Conservation (phyloP, 2,113 vertebrate species). For the Bostrychus sinensis region DNA sequence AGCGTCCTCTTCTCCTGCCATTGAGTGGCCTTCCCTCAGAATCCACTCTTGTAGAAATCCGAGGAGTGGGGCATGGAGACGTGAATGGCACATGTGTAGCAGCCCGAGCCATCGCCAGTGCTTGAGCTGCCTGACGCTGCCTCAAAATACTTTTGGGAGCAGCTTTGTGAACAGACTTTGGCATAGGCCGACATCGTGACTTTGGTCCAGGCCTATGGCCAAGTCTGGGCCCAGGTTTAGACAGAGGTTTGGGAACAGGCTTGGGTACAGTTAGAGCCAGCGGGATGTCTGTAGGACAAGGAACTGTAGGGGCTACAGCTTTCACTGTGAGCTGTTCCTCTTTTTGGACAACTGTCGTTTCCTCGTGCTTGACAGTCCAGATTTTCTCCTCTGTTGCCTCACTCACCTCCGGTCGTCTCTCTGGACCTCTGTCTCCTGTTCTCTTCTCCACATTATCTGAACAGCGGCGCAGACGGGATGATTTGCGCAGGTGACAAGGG, state of each 20-base stretch:
- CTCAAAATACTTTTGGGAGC: slow-evolving; percentile 71
- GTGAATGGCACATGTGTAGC: slow-evolving; percentile 41
- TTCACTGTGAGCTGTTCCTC: slow-evolving; percentile 44
- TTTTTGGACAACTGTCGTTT: slow-evolving; percentile 43
- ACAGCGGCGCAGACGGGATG: slow-evolving; percentile 77
- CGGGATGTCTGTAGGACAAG: slow-evolving; percentile 51
- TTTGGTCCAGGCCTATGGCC: slow-evolving; percentile 72
- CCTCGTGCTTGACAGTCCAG: slow-evolving; percentile 69
- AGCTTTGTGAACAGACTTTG: slow-evolving; percentile 67
- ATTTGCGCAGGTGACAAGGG: slow-evolving; percentile 89
- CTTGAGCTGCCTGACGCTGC: slow-evolving; percentile 63
- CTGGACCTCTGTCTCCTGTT: slow-evolving; percentile 39
- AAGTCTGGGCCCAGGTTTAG: slow-evolving; percentile 67
- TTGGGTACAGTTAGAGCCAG: slow-evolving; percentile 60
- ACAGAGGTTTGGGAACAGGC: slow-evolving; percentile 53
- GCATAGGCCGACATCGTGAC: slow-evolving; percentile 58
- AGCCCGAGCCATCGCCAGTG: slow-evolving; percentile 32
- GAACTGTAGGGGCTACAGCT: slow-evolving; percentile 36
- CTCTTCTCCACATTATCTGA: slow-evolving; percentile 65
- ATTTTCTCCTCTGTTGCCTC: slow-evolving; percentile 63
- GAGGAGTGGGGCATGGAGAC: slow-evolving; percentile 34
- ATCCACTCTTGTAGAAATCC: slow-evolving; percentile 44
- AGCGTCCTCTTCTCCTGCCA: slow-evolving; percentile 61
- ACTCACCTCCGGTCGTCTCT: slow-evolving; percentile 55
- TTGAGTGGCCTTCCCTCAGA: slow-evolving; percentile 28